A percentile compares a stretch with the other conserved stretches of the same genome.
phyloP scores from a whole-genome alignment of 2,113 vertebrate species.

The Myanophis thanlyinensis region DNA sequence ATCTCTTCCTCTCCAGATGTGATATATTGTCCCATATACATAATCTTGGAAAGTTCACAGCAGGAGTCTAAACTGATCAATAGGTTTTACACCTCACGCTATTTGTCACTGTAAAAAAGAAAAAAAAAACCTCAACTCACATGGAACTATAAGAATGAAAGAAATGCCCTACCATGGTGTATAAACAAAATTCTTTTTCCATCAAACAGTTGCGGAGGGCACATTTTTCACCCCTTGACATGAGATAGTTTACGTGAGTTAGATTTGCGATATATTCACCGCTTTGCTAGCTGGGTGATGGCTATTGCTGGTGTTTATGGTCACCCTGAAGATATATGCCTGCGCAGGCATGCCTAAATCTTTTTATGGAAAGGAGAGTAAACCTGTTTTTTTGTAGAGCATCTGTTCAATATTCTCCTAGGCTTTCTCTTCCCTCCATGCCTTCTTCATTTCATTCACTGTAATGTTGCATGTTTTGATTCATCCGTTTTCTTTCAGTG shows the following conservation, averaged over 20 bases:
- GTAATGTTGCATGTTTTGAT: constrained; percentile 23
- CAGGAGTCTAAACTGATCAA: background rate
- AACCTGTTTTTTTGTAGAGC: background rate
- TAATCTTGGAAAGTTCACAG: background rate
- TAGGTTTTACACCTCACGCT: background rate
- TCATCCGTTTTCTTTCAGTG: constrained; percentile 30
- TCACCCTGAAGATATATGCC: background rate
- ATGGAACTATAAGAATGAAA: background rate
- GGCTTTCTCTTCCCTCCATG: background rate
- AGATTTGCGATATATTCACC: background rate
- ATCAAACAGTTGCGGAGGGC: background rate
- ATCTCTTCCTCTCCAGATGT: background rate
- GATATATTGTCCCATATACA: background rate
- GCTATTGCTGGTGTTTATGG: background rate
- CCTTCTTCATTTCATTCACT: background rate
- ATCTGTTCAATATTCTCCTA: background rate
- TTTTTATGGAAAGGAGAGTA: background rate
- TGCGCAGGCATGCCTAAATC: background rate
- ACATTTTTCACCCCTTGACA: background rate
- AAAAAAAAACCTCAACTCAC: background rate
- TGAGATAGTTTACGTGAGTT: background rate
- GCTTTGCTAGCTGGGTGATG: background rate
- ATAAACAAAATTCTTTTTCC: background rate
- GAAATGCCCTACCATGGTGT: background rate
- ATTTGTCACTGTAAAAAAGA: background rate